These are phyloP conservation scores for Patella depressa DNA, from an alignment of 2,888 invertebrate genomes.

Conservation along the genomic window DNA sequence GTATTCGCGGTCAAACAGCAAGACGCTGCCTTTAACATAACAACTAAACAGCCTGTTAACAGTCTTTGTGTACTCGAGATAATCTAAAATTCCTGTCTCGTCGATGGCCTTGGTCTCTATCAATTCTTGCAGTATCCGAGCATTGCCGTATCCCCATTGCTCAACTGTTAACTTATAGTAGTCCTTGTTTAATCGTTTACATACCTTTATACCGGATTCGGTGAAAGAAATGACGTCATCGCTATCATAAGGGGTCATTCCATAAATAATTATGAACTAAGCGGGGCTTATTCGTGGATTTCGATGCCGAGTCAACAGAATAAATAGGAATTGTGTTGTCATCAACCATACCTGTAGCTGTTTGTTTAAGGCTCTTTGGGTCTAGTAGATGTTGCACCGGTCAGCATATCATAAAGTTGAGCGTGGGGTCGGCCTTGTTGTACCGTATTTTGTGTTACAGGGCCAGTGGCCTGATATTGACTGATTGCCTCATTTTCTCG, in stretches of 20 bases:
- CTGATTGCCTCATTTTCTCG: too few relatives aligned
- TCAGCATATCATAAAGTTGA: too few relatives aligned
- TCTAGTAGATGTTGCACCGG: too few relatives aligned
- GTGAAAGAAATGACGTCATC: background rate
- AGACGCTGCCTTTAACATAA: conserved; percentile 25
- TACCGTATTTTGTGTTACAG: too few relatives aligned
- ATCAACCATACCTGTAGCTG: too few relatives aligned
- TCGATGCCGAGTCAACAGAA: too few relatives aligned
- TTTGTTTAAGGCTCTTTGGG: too few relatives aligned
- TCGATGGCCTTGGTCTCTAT: conserved; percentile 13
- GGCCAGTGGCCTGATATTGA: too few relatives aligned
- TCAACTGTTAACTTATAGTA: background rate
- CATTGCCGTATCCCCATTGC: conserved; percentile 12
- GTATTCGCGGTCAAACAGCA: conserved; percentile 29
- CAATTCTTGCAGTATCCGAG: conserved; percentile 22
- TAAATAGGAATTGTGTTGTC: too few relatives aligned
- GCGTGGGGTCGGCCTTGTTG: too few relatives aligned
- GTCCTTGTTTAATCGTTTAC: background rate
- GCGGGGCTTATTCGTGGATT: background rate
- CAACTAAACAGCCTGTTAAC: conserved; percentile 15
- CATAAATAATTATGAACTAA: background rate
- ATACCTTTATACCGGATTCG: background rate
- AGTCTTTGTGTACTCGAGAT: conserved; percentile 21
- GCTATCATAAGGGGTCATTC: background rate
- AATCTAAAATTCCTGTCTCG: conserved; percentile 17